Base-by-base conservation (phyloP, 1,140 invertebrate genomes). In the Magallana ariakensis region DNA sequence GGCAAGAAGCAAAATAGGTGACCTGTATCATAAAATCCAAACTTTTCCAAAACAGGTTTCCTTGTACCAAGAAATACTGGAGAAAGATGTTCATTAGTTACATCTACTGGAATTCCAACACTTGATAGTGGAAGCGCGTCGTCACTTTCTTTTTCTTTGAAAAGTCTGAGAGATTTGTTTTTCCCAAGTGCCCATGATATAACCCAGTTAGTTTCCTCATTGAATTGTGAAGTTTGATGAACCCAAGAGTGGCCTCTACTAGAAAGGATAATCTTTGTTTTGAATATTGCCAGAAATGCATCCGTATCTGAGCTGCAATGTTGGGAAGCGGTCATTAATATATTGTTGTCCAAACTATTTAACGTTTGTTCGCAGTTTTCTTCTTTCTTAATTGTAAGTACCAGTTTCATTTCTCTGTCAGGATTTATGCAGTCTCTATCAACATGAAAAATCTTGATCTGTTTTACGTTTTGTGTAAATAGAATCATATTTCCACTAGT, bases 381-480 rank as follows among this genome's bases (percentile, higher is more conserved):
- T 4, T 81, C 57, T 56, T 90, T 90, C 0, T 2, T 66, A 53
- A 87, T 80, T 60, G 80, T 62, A 13, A 89, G 81, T 26, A 91
- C 9, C 5, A 87, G 58, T 13, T 46, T n/a, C 13, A 19, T 55
- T 8, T 87, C 84, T 46, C 7, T 19, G 5, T 57, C 84, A 80
- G 88, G 84, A 15, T 90, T 82, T 19, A 11, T 85, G 2, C 57
- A 81, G 2, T 87, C 54, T 26, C 70, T 70, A 92, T 90, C 91
- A 58, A 92, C 92, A 89, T 94, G 93, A 54, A 90, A 91, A 83
- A 90, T 88, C 19, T 85, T 87, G 8, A 94, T 84, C 85, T 88
- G 87, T 66, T 84, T 84, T 11, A 94, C 89, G 86, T 91, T 91
- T 70, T 93, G 93, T 0, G 92, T 93, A 83, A 94, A 94, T 22